A percentile compares a stretch with the other conserved stretches of the same genome.
phyloP scores from a whole-genome alignment of 2,113 vertebrate genomes.

The Labrus mixtus region DNA sequence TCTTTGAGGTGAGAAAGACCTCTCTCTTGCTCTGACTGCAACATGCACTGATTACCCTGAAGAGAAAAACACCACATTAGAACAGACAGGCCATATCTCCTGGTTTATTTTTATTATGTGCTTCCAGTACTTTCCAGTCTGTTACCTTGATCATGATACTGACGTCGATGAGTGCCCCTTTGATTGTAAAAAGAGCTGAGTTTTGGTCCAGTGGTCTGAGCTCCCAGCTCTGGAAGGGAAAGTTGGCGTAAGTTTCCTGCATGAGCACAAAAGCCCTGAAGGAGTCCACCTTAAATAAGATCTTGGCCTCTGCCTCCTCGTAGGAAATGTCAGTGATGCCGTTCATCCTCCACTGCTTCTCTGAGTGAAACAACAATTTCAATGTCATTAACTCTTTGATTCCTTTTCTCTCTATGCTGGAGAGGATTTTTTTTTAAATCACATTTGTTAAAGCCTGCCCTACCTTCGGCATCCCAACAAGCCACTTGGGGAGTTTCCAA shows the following conservation, averaged over 20 bases:
- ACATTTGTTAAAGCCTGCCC: not conserved
- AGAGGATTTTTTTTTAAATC: not conserved
- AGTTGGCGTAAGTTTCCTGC: conserved; percentile 87
- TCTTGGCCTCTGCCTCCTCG: conserved; percentile 48
- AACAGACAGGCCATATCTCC: not conserved
- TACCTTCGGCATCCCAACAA: conserved; percentile 88
- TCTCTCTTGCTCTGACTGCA: conserved; percentile 73
- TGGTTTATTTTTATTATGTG: not conserved
- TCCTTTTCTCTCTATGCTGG: not conserved
- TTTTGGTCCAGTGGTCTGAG: conserved; percentile 81
- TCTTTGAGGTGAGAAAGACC: conserved; percentile 78
- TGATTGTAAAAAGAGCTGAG: conserved; percentile 79
- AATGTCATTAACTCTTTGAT: not conserved
- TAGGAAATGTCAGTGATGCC: conserved; percentile 77
- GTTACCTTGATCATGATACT: conserved; percentile 88
- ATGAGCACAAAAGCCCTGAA: conserved; percentile 86
- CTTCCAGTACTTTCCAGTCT: not conserved
- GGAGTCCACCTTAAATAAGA: conserved; percentile 85
- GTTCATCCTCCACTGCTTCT: conserved; percentile 86
- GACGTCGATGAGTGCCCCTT: conserved; percentile 80
- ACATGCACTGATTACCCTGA: conserved; percentile 87
- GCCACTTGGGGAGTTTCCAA: conserved; percentile 87
- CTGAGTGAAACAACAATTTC: conserved; percentile 68
- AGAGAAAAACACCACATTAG: not conserved
- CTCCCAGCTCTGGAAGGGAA: conserved; percentile 91